Conservation (phyloP, 2,113 vertebrate genomes). For the Dipodomys spectabilis region DNA sequence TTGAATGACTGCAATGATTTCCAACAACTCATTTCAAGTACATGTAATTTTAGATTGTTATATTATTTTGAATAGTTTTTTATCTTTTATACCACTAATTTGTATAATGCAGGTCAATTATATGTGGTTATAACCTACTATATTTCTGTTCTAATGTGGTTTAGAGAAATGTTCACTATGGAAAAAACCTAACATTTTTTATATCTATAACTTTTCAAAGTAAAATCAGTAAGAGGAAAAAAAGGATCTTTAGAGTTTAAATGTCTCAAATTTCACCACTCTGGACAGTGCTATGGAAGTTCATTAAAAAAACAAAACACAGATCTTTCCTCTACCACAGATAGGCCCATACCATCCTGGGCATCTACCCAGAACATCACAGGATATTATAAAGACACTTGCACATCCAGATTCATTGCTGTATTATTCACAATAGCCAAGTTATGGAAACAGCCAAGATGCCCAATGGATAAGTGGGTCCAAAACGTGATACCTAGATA, state of each 20-base stretch:
- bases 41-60: not conserved
- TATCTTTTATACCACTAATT: constrained; percentile 11
- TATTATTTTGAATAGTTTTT: not conserved
- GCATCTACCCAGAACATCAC: no score
- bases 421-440: no score
- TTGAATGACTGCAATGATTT: constrained; percentile 7
- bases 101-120: not conserved
- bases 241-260: not conserved
- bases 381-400: no score
- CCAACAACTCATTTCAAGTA: not conserved
- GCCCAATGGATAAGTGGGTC: no score
- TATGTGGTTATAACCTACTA: not conserved
- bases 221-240: constrained; percentile 8
- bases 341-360: no score
- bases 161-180: not conserved
- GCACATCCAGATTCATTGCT: no score
- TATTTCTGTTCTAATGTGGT: not conserved
- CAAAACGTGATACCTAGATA: no score
- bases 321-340: no score
- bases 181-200: not conserved
- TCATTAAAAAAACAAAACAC: no score
- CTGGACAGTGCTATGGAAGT: no score
- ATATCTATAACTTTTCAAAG: constrained; percentile 13
- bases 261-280: no score
- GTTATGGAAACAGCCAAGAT: no score